Conservation (phyloP, 2,888 invertebrate genomes). For the Thera britannica region DNA sequence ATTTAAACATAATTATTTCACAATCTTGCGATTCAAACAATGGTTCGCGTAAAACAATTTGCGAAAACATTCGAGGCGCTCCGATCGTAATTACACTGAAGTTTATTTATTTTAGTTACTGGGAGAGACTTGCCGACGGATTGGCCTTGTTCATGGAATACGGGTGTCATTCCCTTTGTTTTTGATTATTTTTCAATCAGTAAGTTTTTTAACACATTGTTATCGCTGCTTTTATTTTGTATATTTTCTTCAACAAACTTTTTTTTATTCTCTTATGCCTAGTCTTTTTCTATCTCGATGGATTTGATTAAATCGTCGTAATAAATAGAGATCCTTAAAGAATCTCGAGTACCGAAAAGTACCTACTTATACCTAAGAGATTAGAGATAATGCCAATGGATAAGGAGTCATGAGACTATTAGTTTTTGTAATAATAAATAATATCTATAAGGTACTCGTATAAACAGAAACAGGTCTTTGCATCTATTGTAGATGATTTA, state of each 20-base stretch:
- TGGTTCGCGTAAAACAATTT: conserved; percentile 48
- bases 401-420: too few species aligned
- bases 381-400: too few species aligned
- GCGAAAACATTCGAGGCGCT: conserved; percentile 33
- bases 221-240: neutral
- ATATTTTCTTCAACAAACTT: neutral
- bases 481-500: too few species aligned
- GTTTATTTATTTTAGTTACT: conserved; percentile 47
- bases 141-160: conserved; percentile 65
- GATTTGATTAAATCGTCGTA: too few species aligned
- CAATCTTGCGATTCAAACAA: conserved; percentile 45
- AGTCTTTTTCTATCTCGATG: too few species aligned
- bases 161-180: conserved; percentile 60
- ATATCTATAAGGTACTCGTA: too few species aligned
- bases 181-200: conserved; percentile 65
- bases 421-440: too few species aligned
- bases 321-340: too few species aligned
- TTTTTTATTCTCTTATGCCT: neutral
- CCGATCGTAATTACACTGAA: conserved; percentile 30
- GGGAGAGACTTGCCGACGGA: conserved; percentile 44
- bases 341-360: too few species aligned
- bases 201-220: conserved; percentile 44
- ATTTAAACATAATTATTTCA: conserved; percentile 56
- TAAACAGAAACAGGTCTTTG: too few species aligned
- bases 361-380: too few species aligned